phyloP scores from a whole-genome alignment of 1,140 invertebrate genomes.

The Pararge aegeria region DNA sequence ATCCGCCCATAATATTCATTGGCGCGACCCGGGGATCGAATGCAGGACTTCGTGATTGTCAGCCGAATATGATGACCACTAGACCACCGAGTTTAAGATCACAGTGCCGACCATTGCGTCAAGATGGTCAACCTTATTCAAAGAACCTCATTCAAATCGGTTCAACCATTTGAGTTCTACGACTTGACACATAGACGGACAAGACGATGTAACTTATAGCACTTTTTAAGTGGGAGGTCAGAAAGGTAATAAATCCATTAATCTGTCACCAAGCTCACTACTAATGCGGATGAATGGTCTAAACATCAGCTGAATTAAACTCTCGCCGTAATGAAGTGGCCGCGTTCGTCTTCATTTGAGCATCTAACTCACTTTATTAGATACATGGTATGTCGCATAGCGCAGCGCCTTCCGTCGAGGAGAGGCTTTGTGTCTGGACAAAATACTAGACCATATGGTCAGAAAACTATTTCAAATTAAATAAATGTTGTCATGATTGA shows the following conservation, averaged over 20 bases:
- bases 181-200: too few species aligned
- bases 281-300: conserved; percentile 61
- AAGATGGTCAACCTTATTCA: too few species aligned
- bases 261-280: conserved; percentile 47
- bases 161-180: too few species aligned
- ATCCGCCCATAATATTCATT: too few species aligned
- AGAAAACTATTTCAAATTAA: not conserved
- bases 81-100: too few species aligned
- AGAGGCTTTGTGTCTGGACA: not conserved
- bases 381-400: conserved; percentile 40
- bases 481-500: too few species aligned
- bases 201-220: too few species aligned
- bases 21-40: too few species aligned
- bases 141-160: too few species aligned
- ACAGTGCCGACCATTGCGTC: too few species aligned
- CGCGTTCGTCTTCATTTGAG: conserved; percentile 61
- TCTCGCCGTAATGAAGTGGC: conserved; percentile 60
- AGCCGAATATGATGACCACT: too few species aligned
- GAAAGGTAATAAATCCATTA: conserved; percentile 53
- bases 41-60: too few species aligned
- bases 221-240: conserved; percentile 8
- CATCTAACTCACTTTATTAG: conserved; percentile 51
- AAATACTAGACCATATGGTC: not conserved
- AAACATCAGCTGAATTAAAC: conserved; percentile 60
- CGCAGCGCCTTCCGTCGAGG: not conserved